Conservation (phyloP, 2,888 invertebrate genomes). For the Protula sp. region DNA sequence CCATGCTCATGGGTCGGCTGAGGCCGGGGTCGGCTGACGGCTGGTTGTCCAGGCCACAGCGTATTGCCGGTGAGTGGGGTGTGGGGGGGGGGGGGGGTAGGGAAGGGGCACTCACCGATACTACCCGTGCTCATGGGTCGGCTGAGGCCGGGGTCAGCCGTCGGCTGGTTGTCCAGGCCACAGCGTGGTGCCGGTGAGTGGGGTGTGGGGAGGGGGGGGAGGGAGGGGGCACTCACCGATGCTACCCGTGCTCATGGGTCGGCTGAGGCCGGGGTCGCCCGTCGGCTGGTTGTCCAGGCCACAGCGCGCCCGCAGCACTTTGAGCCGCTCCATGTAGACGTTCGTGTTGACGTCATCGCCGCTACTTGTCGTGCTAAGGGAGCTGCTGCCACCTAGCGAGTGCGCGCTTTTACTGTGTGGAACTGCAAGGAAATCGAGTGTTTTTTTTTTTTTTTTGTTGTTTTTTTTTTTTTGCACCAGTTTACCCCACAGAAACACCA, state of each 20-base stretch:
- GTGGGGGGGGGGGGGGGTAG: too few relatives aligned
- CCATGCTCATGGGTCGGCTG: too few relatives aligned
- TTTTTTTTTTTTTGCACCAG: too few relatives aligned
- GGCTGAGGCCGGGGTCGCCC: neutral
- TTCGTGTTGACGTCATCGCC: neutral
- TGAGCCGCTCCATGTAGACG: conserved; percentile 46
- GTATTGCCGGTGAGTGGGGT: neutral
- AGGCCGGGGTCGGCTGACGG: neutral
- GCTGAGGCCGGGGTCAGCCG: neutral
- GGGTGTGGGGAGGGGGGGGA: too few relatives aligned
- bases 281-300: conserved; percentile 40
- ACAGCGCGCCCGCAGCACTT: conserved; percentile 44
- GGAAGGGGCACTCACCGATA: too few relatives aligned
- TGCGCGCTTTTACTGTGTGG: too few relatives aligned
- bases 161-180: neutral
- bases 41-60: neutral
- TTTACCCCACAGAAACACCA: too few relatives aligned
- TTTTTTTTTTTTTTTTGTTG: too few relatives aligned
- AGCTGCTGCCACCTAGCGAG: conserved; percentile 1
- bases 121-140: too few relatives aligned
- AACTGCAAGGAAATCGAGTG: too few relatives aligned
- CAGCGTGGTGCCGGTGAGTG: neutral
- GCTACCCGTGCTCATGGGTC: conserved; percentile 6
- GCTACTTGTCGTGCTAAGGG: conserved; percentile 5
- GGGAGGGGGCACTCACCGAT: neutral